Evolutionary conservation across 2,113 vertebrate genomes (phyloP).

Genomic region (Cichladusa arquata): DNA sequence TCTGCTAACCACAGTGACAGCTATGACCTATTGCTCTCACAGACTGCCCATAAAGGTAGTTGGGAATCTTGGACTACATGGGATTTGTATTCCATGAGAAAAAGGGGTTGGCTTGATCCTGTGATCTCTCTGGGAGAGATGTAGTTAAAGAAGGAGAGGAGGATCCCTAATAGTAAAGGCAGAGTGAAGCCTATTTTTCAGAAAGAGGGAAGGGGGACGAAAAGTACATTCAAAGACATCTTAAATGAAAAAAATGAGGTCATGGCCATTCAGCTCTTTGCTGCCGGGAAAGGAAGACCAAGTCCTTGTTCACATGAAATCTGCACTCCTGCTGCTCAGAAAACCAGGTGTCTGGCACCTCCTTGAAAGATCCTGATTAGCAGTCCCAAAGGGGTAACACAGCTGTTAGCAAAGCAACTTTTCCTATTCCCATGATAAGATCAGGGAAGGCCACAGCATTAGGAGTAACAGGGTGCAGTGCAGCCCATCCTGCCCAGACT

Average conservation of each 20-base stretch:
- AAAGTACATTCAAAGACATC: not conserved
- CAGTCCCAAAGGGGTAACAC: not conserved
- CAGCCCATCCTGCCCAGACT: not conserved
- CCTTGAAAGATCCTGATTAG: not conserved
- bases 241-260: not conserved
- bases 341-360: not conserved
- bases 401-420: not conserved
- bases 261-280: not conserved
- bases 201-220: not conserved
- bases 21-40: accelerated
- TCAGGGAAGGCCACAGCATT: not conserved
- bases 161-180: not conserved
- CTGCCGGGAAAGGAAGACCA: not conserved
- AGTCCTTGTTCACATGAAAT: not conserved
- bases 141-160: not conserved
- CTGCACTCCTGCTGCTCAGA: not conserved
- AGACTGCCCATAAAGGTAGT: not conserved
- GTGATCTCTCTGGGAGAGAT: not conserved
- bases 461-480: not conserved
- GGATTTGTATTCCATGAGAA: not conserved
- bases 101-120: not conserved
- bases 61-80: not conserved
- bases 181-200: not conserved
- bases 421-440: not conserved
- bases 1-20: not conserved